Evolutionary conservation across 2,113 vertebrate species (phyloP).

Genomic region (Cochlearius cochlearius): DNA sequence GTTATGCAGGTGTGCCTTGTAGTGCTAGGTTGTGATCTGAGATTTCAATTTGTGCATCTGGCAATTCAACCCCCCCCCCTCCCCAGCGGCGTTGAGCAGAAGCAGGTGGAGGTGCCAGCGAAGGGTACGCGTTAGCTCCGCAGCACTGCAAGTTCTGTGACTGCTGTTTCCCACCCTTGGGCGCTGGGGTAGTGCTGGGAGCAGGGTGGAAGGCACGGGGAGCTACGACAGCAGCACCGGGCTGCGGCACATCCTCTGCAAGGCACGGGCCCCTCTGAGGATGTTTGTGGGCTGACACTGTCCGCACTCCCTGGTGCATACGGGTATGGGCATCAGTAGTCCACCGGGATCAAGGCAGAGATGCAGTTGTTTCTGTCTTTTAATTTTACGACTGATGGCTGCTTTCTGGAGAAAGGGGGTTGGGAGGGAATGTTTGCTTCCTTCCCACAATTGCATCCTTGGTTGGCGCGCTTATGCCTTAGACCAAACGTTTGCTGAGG

Average conservation of each 20-base stretch:
- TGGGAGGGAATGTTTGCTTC: rapidly evolving
- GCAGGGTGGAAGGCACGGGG: neutral
- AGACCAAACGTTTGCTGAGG: neutral
- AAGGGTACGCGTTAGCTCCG: neutral
- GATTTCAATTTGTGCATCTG: neutral
- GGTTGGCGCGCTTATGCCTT: neutral
- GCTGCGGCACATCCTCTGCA: rapidly evolving
- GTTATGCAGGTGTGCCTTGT: neutral
- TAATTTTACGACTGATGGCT: neutral
- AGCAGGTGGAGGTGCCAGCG: neutral
- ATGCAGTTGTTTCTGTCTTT: neutral
- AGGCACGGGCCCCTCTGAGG: neutral
- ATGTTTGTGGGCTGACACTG: no score
- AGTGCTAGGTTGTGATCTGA: neutral
- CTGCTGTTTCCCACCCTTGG: rapidly evolving
- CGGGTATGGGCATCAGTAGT: neutral
- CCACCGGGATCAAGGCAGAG: neutral
- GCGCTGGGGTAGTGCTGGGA: neutral
- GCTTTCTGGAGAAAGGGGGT: neutral
- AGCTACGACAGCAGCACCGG: neutral
- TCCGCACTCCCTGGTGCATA: neutral
- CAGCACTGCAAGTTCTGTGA: rapidly evolving
- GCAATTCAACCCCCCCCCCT: neutral
- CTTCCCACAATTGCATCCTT: neutral
- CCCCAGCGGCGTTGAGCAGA: neutral